Evolutionary conservation across 2,113 vertebrate genomes (phyloP).

Genomic region (Passerina amoena): DNA sequence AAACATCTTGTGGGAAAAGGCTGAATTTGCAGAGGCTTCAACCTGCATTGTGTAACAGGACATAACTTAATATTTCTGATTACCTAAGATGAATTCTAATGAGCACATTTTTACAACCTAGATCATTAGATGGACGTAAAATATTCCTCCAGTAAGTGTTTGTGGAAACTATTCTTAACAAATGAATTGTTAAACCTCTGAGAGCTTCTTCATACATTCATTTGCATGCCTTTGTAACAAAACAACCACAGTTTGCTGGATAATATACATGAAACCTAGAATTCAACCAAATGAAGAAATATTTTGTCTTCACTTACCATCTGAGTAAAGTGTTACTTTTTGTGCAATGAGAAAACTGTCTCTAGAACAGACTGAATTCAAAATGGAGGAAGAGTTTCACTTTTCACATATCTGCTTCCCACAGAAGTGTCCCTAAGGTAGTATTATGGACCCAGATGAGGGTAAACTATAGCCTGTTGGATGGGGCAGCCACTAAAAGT

Average conservation of each 20-base stretch:
- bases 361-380: not conserved
- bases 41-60: not conserved
- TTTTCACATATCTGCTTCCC: not conserved
- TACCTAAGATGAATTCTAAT: not conserved
- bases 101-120: not conserved
- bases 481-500: not conserved
- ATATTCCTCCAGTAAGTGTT: not conserved
- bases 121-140: slow-evolving; percentile 13
- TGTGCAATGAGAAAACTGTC: not conserved
- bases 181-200: not conserved
- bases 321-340: not conserved
- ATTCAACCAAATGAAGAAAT: not conserved
- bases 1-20: slow-evolving; percentile 12
- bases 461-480: not conserved
- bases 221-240: not conserved
- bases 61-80: not conserved
- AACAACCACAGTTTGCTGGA: not conserved
- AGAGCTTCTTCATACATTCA: not conserved
- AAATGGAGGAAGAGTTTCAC: not conserved
- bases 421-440: not conserved
- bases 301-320: not conserved
- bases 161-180: not conserved
- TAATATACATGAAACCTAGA: not conserved
- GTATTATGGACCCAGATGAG: not conserved
- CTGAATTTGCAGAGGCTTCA: slow-evolving; percentile 18